phyloP scores from a whole-genome alignment of 2,888 invertebrate species.

The Drosophila melanosoma region DNA sequence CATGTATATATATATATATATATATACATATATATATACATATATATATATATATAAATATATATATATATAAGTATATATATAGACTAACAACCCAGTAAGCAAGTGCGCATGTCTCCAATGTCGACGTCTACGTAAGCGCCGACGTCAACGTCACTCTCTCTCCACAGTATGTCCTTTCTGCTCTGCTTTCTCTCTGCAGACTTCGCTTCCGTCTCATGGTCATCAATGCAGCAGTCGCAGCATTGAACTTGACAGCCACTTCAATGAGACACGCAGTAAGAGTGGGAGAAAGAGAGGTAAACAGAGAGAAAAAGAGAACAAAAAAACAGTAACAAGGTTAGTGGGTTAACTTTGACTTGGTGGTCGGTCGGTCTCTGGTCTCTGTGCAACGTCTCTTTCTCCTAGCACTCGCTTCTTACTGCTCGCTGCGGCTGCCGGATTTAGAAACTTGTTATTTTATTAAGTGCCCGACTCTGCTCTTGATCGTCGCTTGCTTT shows the following conservation, averaged over 20 bases:
- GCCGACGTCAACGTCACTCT: conserved; percentile 42
- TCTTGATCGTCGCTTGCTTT: conserved; percentile 42
- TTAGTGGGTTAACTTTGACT: conserved; percentile 74
- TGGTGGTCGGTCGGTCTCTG: conserved; percentile 18
- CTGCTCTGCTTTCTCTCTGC: conserved; percentile 53
- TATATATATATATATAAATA: not conserved
- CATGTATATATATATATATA: not conserved
- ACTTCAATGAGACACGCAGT: conserved; percentile 46
- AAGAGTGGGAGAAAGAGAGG: conserved; percentile 1
- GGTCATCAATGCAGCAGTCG: conserved; percentile 27
- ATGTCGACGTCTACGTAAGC: conserved; percentile 1
- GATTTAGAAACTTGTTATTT: conserved; percentile 74
- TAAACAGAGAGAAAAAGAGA: not conserved
- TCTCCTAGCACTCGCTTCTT: conserved; percentile 33
- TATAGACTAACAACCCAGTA: conserved; percentile 52
- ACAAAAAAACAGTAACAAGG: conserved; percentile 66
- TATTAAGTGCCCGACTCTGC: conserved; percentile 53
- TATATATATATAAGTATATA: conserved; percentile 1
- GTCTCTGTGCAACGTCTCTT: conserved; percentile 47
- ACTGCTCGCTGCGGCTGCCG: conserved; percentile 50
- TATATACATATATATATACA: conserved; percentile 3
- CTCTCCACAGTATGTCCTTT: conserved; percentile 56
- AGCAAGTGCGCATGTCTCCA: conserved; percentile 65
- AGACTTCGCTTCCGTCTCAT: conserved; percentile 49
- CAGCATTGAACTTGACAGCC: conserved; percentile 73